Conservation (phyloP, 1,140 invertebrate species). For the Cydia strobilella region DNA sequence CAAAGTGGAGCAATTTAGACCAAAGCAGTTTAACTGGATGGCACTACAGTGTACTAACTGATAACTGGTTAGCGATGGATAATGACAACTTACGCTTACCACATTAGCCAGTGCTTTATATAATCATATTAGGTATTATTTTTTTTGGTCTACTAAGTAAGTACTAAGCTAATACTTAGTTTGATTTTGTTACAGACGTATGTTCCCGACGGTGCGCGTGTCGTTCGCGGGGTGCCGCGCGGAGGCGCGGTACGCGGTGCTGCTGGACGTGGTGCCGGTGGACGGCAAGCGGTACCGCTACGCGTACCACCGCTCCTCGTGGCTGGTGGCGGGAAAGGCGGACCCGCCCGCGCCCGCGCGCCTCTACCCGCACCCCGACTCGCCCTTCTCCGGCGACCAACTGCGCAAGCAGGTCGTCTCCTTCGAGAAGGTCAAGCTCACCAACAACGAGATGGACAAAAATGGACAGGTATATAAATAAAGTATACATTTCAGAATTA, state of each 20-base stretch:
- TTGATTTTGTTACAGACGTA: conserved; percentile 87
- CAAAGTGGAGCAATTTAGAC: no score
- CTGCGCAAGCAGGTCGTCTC: conserved; percentile 98
- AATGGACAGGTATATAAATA: conserved; percentile 91
- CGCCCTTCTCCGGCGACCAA: conserved; percentile 97
- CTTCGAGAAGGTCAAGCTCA: conserved; percentile 99
- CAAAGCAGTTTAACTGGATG: no score
- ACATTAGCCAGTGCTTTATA: no score
- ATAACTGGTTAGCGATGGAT: no score
- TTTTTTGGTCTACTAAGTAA: no score
- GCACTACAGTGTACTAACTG: no score
- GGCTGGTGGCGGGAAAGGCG: conserved; percentile 99
- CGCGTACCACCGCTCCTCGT: conserved; percentile 98
- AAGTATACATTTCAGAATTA: no score
- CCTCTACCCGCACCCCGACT: conserved; percentile 98
- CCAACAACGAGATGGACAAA: conserved; percentile 99
- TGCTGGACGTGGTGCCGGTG: conserved; percentile 98
- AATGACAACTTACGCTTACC: no score
- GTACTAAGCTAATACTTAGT: not conserved
- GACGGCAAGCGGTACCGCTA: conserved; percentile 99
- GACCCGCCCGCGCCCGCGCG: conserved; percentile 96
- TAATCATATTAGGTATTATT: no score
- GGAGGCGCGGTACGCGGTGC: conserved; percentile 90
- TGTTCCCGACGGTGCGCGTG: conserved; percentile 97
- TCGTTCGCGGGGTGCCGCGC: conserved; percentile 91